Percentiles rank a stretch among this genome's conserved stretches.
Conservation (phyloP, 2,888 invertebrate species). For the Xiphydria camelus region DNA sequence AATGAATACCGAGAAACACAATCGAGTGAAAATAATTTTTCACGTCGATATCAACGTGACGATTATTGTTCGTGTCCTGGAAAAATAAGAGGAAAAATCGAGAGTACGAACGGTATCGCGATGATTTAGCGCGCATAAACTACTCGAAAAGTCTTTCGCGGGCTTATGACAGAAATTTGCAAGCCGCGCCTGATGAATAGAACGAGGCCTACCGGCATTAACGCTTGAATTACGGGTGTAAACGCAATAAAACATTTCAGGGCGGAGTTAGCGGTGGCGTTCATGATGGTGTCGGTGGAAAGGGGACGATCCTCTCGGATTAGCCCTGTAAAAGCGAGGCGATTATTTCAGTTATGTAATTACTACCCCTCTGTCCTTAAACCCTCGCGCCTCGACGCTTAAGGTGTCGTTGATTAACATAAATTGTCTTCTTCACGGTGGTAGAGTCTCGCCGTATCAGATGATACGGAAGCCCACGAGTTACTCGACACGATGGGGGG, state of each 20-base stretch:
- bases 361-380: conserved; percentile 9
- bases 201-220: conserved; percentile 1
- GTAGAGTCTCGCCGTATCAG: not conserved
- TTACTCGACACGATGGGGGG: no score
- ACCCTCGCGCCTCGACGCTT: not conserved
- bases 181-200: not conserved
- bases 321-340: conserved; percentile 17
- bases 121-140: no score
- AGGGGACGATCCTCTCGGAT: conserved; percentile 8
- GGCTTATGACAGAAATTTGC: not conserved
- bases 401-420: not conserved
- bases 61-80: no score
- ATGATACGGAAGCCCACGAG: no score
- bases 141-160: not conserved
- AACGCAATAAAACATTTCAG: conserved; percentile 5
- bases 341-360: conserved; percentile 29
- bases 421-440: not conserved
- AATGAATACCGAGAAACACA: no score
- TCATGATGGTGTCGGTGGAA: not conserved
- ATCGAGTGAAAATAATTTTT: no score
- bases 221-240: conserved; percentile 6
- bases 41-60: no score
- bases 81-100: no score
- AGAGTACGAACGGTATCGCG: no score
- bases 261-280: not conserved